Evolutionary conservation across 1,140 invertebrate species (phyloP).

Genomic region (Bombus breviceps): DNA sequence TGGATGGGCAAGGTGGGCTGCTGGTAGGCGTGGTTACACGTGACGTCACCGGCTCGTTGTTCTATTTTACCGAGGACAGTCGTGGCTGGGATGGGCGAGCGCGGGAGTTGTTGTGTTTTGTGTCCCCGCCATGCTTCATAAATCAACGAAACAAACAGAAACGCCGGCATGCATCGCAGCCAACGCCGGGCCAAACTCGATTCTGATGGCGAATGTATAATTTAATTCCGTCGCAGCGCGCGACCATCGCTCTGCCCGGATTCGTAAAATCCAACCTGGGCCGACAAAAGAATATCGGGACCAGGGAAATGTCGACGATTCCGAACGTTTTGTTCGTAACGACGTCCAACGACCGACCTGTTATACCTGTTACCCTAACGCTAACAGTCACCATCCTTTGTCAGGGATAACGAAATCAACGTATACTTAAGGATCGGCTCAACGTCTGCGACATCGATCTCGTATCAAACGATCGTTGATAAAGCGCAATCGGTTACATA

Average conservation of each 20-base stretch:
- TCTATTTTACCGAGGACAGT: constrained; percentile 74
- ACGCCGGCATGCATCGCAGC: constrained; percentile 74
- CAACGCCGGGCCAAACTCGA: constrained; percentile 67
- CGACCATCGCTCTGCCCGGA: constrained; percentile 13
- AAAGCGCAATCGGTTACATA: not conserved
- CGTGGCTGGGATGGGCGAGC: constrained; percentile 50
- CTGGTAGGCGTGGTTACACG: constrained; percentile 76
- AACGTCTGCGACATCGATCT: too few species aligned
- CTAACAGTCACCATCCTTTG: not conserved
- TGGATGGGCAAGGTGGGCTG: constrained; percentile 37
- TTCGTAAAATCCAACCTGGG: constrained; percentile 37
- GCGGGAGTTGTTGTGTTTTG: constrained; percentile 76
- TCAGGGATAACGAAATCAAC: not conserved
- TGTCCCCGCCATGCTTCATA: constrained; percentile 80
- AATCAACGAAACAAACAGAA: constrained; percentile 81
- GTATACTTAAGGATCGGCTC: not conserved
- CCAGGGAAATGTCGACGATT: constrained; percentile 24
- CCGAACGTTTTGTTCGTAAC: constrained; percentile 36
- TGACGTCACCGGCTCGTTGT: constrained; percentile 76
- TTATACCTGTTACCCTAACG: not conserved
- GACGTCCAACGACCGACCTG: not conserved
- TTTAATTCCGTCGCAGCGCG: constrained; percentile 59
- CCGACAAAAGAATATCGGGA: constrained; percentile 1
- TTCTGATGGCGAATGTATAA: constrained; percentile 75
- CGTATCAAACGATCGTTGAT: not conserved